Evolutionary conservation across 2,113 vertebrate genomes (phyloP).

Genomic region (Mixornis gularis): DNA sequence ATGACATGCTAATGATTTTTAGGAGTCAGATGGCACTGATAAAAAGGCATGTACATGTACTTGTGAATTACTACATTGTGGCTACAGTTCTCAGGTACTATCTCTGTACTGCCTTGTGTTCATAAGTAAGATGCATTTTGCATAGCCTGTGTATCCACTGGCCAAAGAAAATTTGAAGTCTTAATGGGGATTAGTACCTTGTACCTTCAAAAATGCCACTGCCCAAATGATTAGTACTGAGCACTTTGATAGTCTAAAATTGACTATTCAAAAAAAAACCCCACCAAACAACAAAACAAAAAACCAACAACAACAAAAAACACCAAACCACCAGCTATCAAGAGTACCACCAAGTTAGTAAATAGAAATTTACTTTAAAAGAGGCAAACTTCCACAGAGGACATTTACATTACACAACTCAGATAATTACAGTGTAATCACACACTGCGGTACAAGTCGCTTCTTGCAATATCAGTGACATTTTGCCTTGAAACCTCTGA

Average conservation of each 20-base stretch:
- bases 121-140: neutral
- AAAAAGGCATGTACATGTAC: neutral
- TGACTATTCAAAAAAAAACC: neutral
- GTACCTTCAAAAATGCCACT: neutral
- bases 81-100: neutral
- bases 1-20: neutral
- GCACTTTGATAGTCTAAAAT: neutral
- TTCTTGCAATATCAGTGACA: neutral
- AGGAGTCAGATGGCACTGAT: neutral
- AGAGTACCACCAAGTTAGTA: neutral
- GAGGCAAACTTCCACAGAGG: neutral
- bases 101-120: neutral
- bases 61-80: neutral
- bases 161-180: neutral
- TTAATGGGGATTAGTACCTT: neutral
- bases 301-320: no score
- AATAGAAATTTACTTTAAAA: neutral
- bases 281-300: neutral
- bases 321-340: neutral
- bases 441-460: neutral
- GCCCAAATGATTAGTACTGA: neutral
- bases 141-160: fast-evolving
- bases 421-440: neutral
- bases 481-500: neutral
- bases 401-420: neutral